Evolutionary conservation across 1,140 invertebrate species (phyloP).

Genomic region (Pseudomyrmex flavicornis): DNA sequence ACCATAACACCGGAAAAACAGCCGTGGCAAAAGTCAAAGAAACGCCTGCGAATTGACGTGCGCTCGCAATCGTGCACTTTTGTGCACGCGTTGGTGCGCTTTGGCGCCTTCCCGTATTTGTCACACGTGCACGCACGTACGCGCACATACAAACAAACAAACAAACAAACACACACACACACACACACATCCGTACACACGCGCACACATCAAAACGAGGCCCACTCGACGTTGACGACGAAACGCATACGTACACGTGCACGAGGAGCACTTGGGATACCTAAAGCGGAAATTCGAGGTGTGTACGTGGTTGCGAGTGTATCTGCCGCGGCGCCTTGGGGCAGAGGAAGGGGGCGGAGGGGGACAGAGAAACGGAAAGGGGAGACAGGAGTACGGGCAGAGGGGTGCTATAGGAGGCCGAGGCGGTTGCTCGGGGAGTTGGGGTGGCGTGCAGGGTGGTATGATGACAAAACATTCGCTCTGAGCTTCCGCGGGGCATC

Average conservation of each 20-base stretch:
- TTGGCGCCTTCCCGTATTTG: constrained; percentile 27
- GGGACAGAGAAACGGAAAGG: constrained; percentile 26
- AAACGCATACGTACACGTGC: constrained; percentile 55
- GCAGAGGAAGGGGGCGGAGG: constrained; percentile 28
- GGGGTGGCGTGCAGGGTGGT: constrained; percentile 71
- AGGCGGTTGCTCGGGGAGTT: constrained; percentile 62
- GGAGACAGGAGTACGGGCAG: constrained; percentile 1
- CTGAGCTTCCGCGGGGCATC: constrained; percentile 76
- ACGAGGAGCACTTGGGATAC: constrained; percentile 73
- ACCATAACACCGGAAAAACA: neutral
- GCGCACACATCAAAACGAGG: constrained; percentile 10
- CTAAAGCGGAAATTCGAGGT: constrained; percentile 81
- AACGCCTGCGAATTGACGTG: constrained; percentile 17
- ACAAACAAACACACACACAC: neutral
- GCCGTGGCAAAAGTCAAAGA: neutral
- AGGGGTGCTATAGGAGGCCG: constrained; percentile 43
- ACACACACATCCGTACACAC: neutral
- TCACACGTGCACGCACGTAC: neutral
- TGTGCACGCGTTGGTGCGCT: constrained; percentile 25
- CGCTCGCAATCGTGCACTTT: constrained; percentile 7
- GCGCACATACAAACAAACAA: neutral
- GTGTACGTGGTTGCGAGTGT: constrained; percentile 81
- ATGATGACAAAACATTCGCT: constrained; percentile 82
- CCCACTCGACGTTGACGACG: constrained; percentile 27
- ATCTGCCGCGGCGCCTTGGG: constrained; percentile 76